Percentiles rank a stretch among this genome's conserved stretches.
Conservation (phyloP, 2,888 invertebrate species). For the Anodontia alba region DNA sequence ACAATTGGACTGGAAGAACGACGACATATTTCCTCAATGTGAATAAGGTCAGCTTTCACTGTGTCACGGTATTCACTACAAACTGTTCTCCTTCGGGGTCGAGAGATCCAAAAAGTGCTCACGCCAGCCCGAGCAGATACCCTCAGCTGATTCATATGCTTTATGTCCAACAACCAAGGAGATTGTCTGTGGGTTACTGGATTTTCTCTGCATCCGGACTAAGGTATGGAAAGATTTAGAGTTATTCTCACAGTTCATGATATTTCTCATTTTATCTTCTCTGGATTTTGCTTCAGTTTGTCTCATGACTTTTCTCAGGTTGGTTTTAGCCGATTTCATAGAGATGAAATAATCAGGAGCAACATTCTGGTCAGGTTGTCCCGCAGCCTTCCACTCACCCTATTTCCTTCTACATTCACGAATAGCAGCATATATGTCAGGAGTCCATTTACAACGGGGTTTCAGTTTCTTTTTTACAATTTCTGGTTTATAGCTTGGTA, state of each 20-base stretch:
- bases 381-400: not conserved
- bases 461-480: not conserved
- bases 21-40: too few species aligned
- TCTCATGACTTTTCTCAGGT: not conserved
- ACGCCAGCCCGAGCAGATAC: too few species aligned
- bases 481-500: not conserved
- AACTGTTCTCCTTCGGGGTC: too few species aligned
- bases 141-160: too few species aligned
- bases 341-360: not conserved
- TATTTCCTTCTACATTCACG: not conserved
- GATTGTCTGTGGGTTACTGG: too few species aligned
- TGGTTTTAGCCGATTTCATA: not conserved
- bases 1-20: too few species aligned
- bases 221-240: not conserved
- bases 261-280: not conserved
- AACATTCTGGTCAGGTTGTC: not conserved
- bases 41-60: too few species aligned
- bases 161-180: too few species aligned
- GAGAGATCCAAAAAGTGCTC: too few species aligned
- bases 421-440: not conserved
- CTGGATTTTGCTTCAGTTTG: not conserved
- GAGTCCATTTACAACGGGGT: not conserved
- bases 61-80: too few species aligned
- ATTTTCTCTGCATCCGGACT: not conserved
- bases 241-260: not conserved